Evolutionary conservation across 2,797 vertebrate genomes (phyloP).

Genomic region (Scleropages formosus): DNA sequence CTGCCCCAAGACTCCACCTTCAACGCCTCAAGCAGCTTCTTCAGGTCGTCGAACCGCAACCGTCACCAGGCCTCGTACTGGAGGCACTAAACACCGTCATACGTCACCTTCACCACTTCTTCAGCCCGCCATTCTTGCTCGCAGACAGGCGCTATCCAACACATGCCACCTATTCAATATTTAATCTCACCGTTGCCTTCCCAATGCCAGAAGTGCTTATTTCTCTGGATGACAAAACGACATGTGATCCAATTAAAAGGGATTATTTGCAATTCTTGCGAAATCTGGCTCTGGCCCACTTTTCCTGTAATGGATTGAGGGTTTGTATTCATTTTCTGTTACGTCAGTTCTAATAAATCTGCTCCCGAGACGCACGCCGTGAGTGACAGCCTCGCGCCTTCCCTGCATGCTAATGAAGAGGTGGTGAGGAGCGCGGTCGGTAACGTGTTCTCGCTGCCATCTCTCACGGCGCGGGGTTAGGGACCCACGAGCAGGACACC

Average conservation of each 20-base stretch:
- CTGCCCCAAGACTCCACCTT: too few relatives aligned
- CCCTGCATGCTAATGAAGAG: neutral
- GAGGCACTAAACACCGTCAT: too few relatives aligned
- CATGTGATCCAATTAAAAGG: neutral
- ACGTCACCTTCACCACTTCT: neutral
- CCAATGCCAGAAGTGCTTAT: neutral
- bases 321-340: conserved; percentile 23
- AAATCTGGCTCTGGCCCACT: neutral
- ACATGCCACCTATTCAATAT: neutral
- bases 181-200: neutral
- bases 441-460: too few relatives aligned
- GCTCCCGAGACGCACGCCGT: neutral
- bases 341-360: conserved; percentile 1
- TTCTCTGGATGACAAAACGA: neutral
- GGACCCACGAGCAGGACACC: too few relatives aligned
- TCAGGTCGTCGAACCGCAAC: too few relatives aligned
- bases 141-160: conserved; percentile 9
- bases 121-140: neutral
- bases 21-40: too few relatives aligned
- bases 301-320: neutral
- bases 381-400: too few relatives aligned
- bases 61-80: too few relatives aligned
- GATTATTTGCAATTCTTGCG: neutral
- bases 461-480: too few relatives aligned
- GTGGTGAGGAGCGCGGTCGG: too few relatives aligned